Evolutionary conservation across 2,888 invertebrate genomes (phyloP).

Genomic region (Panopea generosa): DNA sequence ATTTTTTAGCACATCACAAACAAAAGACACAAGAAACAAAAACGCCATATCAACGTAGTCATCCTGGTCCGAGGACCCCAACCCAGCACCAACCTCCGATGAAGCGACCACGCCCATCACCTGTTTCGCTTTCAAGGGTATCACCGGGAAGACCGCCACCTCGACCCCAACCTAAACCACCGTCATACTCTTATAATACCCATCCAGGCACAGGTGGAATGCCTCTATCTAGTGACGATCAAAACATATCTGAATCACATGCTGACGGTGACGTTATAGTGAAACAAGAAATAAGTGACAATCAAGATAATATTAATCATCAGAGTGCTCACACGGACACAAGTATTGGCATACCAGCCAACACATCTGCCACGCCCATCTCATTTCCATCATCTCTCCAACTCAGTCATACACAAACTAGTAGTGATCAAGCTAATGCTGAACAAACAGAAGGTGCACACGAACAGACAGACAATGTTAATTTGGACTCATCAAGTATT

Average conservation of each 20-base stretch:
- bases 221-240: no score
- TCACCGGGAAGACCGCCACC: not conserved
- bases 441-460: not conserved
- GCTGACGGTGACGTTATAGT: no score
- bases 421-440: no score
- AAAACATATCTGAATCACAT: no score
- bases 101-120: conserved; percentile 11
- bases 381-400: conserved; percentile 35
- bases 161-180: conserved; percentile 8
- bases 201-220: not conserved
- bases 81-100: conserved; percentile 7
- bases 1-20: conserved; percentile 9
- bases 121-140: conserved; percentile 1
- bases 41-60: conserved; percentile 35
- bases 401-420: no score
- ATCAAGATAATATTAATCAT: no score
- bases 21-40: conserved; percentile 21
- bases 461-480: not conserved
- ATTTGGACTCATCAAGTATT: conserved; percentile 7
- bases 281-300: no score
- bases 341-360: not conserved
- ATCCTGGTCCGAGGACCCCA: conserved; percentile 19
- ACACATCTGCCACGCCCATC: conserved; percentile 1
- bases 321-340: not conserved
- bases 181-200: conserved; percentile 4